These are phyloP conservation scores for Danionella dracula DNA, from an alignment of 2,797 vertebrate genomes.

Conservation along the genomic window DNA sequence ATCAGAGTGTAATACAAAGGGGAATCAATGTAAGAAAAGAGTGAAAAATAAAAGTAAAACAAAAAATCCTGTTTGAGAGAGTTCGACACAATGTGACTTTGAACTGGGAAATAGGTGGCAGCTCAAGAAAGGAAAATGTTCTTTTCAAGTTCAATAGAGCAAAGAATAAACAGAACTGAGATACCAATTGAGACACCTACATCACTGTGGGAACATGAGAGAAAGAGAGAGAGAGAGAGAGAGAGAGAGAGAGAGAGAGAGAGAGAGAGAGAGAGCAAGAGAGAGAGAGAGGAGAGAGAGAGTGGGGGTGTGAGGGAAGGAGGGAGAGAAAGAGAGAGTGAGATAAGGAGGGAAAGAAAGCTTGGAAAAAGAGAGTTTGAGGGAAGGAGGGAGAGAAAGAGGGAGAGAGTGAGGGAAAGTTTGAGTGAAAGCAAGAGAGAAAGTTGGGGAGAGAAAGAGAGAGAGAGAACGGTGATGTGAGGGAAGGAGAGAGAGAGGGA, in stretches of 20 bases:
- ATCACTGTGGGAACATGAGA: not conserved
- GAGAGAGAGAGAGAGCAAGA: not conserved
- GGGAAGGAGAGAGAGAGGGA: not conserved
- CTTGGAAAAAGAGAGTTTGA: not conserved
- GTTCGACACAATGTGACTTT: slow-evolving; percentile 48
- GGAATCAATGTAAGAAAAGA: slow-evolving; percentile 16
- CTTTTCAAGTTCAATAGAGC: slow-evolving; percentile 46
- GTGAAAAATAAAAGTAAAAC: slow-evolving; percentile 59
- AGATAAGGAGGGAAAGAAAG: too few species aligned
- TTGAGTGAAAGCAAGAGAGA: not conserved
- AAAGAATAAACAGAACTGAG: slow-evolving; percentile 37
- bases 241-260: not conserved
- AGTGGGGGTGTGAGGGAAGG: not conserved
- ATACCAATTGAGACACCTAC: too few species aligned
- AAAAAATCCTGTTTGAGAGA: slow-evolving; percentile 59
- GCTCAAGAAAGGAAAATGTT: not conserved
- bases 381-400: not conserved
- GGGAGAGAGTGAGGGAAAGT: not conserved
- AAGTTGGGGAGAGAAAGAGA: not conserved
- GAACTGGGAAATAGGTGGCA: slow-evolving; percentile 27
- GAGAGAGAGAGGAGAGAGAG: not conserved
- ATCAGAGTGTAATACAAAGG: slow-evolving; percentile 10
- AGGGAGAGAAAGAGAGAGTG: not conserved
- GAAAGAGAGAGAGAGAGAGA: not conserved
- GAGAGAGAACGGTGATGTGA: not conserved